phyloP scores from a whole-genome alignment of 2,797 vertebrate genomes.

The Taeniopygia guttata region DNA sequence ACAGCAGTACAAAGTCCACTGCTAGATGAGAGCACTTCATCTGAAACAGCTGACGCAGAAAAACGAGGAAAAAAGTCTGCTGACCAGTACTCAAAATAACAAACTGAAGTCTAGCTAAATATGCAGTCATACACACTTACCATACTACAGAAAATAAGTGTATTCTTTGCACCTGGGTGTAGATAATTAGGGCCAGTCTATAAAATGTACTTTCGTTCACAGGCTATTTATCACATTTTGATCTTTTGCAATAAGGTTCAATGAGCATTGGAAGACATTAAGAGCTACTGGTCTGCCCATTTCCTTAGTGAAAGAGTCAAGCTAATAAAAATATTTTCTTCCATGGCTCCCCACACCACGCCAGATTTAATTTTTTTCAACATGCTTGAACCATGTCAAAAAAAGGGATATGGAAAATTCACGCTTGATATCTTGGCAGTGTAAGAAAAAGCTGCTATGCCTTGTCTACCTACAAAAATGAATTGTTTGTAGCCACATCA shows the following conservation, averaged over 20 bases:
- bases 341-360: rapidly evolving
- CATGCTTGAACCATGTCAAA: background rate
- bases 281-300: background rate
- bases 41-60: background rate
- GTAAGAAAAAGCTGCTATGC: background rate
- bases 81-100: background rate
- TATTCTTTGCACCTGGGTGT: background rate
- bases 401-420: background rate
- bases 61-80: background rate
- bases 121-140: background rate
- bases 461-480: background rate
- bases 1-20: background rate
- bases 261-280: rapidly evolving
- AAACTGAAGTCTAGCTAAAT: background rate
- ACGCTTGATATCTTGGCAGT: background rate
- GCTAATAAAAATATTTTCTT: background rate
- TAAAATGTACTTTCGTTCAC: background rate
- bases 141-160: background rate
- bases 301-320: background rate
- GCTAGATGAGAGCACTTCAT: background rate
- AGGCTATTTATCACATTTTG: background rate
- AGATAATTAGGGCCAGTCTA: background rate
- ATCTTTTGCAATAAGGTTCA: background rate
- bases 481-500: background rate
- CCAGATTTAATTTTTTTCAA: background rate